Conservation (phyloP, 2,113 vertebrate genomes). For the Clinocottus analis region DNA sequence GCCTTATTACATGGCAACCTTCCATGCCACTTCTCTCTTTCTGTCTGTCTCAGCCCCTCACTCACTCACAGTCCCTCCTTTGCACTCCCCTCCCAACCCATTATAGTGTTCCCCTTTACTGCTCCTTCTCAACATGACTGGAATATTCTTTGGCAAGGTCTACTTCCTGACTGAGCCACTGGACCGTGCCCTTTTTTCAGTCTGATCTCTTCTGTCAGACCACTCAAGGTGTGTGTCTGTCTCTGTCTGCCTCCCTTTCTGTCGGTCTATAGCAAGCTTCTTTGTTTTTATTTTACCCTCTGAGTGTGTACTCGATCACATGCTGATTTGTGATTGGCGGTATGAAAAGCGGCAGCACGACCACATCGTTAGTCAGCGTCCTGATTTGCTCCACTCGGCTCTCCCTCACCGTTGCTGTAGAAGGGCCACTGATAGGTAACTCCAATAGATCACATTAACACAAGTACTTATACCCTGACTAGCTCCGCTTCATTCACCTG, state of each 20-base stretch:
- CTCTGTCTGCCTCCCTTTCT: constrained; percentile 24
- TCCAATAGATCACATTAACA: constrained; percentile 57
- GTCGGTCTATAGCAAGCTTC: constrained; percentile 34
- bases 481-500: constrained; percentile 43
- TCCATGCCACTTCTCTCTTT: constrained; percentile 19
- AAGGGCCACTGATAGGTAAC: constrained; percentile 22
- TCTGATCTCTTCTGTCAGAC: constrained; percentile 60
- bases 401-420: constrained; percentile 10
- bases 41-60: not conserved
- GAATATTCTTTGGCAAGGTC: constrained; percentile 54
- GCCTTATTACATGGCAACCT: constrained; percentile 53
- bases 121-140: constrained; percentile 52
- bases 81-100: constrained; percentile 51
- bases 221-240: constrained; percentile 35
- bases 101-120: constrained; percentile 76
- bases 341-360: constrained; percentile 18
- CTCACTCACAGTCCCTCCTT: constrained; percentile 36
- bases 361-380: constrained; percentile 45
- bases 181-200: constrained; percentile 66
- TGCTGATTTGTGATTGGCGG: constrained; percentile 46
- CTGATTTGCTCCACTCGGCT: constrained; percentile 33
- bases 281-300: constrained; percentile 32
- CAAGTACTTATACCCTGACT: constrained; percentile 48
- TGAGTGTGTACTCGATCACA: not conserved
- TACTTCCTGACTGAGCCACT: constrained; percentile 56